Evolutionary conservation across 2,888 invertebrate species (phyloP).

Genomic region (Standfussiana lucernea): DNA sequence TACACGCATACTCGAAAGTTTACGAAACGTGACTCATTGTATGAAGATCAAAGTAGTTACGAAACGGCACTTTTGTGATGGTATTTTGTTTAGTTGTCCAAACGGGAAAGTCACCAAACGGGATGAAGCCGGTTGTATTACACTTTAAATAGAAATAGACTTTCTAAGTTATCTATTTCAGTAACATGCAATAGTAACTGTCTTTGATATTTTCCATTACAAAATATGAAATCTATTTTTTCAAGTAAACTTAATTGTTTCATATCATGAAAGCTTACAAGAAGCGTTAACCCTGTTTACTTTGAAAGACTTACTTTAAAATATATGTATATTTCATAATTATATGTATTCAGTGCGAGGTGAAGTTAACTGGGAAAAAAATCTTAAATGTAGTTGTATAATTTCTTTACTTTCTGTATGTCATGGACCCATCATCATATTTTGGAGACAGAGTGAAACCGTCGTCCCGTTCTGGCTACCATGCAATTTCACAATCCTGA

Average conservation of each 20-base stretch:
- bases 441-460: background rate
- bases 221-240: constrained; percentile 3
- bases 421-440: no score
- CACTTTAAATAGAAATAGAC: background rate
- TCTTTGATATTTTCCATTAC: constrained; percentile 29
- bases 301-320: background rate
- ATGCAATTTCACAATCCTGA: background rate
- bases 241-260: constrained; percentile 33
- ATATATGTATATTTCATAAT: background rate
- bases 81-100: no score
- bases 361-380: background rate
- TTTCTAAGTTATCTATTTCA: constrained; percentile 29
- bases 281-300: background rate
- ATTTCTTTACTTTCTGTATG: no score
- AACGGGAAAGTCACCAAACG: no score
- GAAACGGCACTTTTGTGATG: no score
- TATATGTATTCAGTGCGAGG: background rate
- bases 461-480: background rate
- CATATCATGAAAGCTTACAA: constrained; percentile 18
- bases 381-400: background rate
- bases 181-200: constrained; percentile 23
- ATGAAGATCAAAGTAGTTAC: no score
- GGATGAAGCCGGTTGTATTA: background rate
- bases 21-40: no score
- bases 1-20: no score